Base-by-base conservation (phyloP, 2,113 vertebrate species). In the Sylvietta virens region DNA sequence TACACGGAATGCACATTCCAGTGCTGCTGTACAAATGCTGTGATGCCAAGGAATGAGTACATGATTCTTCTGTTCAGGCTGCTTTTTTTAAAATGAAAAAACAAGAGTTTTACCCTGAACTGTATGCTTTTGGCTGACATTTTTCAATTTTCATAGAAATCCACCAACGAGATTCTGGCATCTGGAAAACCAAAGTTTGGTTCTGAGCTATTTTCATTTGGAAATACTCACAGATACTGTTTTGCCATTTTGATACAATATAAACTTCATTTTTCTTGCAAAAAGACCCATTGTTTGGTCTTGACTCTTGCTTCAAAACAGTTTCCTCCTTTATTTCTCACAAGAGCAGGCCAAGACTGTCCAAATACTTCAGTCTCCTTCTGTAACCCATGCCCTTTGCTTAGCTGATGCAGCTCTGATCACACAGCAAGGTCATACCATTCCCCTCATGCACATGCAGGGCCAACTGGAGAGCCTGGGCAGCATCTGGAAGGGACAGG, bases 1-100 rank as follows among this genome's bases (percentile, higher is more conserved):
- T 84, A 97, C 82, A 93, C 6, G 57, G 88, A 96, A 60, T 70
- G 73, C 57, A 87, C 78, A 60, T 94, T 94, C 78, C 92, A 78
- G 26, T 31, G 61, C 61, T 77, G 54, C 67, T 54, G 50, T 65
- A 70, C 81, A 96, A 94, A 92, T 42, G 77, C 37, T 91, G 77
- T 13, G 28, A 88, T 83, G 77, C 70, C 92, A 95, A 96, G 90
- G 73, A 80, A 82, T 5, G 1, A 90, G 76, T 35, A 84, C 80
- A 74, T 1, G 3, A n/a, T 71, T 91, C 47, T 83, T 66, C 74
- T 58, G 27, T 60, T 88, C 76, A 80, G 42, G 39, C 64, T 92
- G 42, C 2, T 80, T 83, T 94, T 84, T 74, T 0, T n/a, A n/a
- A 61, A 80, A 92, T n/a, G 31, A 31, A 66, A 66, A 92, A 90